Base-by-base conservation (phyloP, 2,888 invertebrate species). In the Julus scandinavius region DNA sequence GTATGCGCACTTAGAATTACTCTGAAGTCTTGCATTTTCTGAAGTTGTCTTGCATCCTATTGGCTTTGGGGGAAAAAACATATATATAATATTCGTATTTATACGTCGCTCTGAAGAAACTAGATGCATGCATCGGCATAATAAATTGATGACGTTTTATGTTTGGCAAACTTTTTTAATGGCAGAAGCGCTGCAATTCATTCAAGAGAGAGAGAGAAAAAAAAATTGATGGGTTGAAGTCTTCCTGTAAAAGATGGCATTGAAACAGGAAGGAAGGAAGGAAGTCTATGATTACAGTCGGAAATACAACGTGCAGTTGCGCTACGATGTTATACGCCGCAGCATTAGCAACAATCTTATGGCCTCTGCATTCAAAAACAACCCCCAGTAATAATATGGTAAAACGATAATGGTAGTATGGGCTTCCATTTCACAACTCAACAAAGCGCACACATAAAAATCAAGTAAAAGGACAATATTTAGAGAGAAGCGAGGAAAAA, bases 261-360 rank as follows among this genome's bases (percentile, higher is more conserved):
- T 20, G 63, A n/a, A 63, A 63, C 20, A 63, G 63, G 63, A 63
- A 63, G 63, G 63, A 63, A 86, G 86, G 86, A 86, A 86, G 86
- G 86, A 86, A 86, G 86, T 86, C 45, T 86, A 45, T 86, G 86
- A 86, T 86, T 86, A 86, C 86, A 50, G 86, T 86, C 86, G 86
- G 86, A 86, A 50, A 54, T 50, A 86, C 86, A 86, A 50, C 20
- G 50, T 86, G 45, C 63, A 63, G 63, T 63, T 63, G 63, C 17
- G 63, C 63, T 20, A 63, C n/a, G 63, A 63, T 63, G 63, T 63
- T 63, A 63, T 63, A 63, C 63, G n/a, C 20, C 63, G 63, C 63
- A 63, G 63, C 20, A 63, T 63, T 63, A 63, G 63, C 63, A 20
- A 63, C 63, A 63, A 63, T 63, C 63, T n/a, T 20, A 63, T 63